A percentile compares a stretch with the other conserved stretches of the same genome.
phyloP scores from a whole-genome alignment of 2,797 vertebrate species.

The Trachops cirrhosus region DNA sequence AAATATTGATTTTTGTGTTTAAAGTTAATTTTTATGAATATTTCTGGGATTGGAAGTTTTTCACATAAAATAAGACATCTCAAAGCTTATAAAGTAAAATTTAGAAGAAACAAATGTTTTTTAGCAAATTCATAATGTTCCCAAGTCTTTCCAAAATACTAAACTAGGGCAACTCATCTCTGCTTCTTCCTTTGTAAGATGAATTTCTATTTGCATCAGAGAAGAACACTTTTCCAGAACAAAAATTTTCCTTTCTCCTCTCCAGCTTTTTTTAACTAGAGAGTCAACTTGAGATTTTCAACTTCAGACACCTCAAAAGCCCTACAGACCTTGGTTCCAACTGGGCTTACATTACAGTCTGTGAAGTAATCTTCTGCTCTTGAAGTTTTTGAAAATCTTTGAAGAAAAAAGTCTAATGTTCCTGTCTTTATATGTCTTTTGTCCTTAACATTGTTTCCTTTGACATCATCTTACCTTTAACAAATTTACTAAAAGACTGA shows the following conservation, averaged over 20 bases:
- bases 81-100: not conserved
- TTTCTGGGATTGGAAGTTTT: not conserved
- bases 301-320: not conserved
- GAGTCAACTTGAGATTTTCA: slow-evolving; percentile 52
- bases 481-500: not conserved
- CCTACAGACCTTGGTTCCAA: not conserved
- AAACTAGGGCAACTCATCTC: slow-evolving; percentile 41
- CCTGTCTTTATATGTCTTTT: not conserved
- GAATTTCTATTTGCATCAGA: slow-evolving; percentile 55
- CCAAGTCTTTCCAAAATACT: slow-evolving; percentile 46
- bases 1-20: slow-evolving; percentile 16
- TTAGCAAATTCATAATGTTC: slow-evolving; percentile 39
- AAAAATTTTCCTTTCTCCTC: slow-evolving; percentile 57
- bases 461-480: not conserved
- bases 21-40: slow-evolving; percentile 44
- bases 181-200: slow-evolving; percentile 49
- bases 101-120: slow-evolving; percentile 38
- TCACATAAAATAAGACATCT: slow-evolving; percentile 4
- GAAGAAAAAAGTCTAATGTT: not conserved
- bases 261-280: slow-evolving; percentile 52
- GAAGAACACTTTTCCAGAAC: slow-evolving; percentile 43
- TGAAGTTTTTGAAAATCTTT: slow-evolving; percentile 17
- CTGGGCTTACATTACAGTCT: not conserved
- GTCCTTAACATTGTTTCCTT: not conserved
- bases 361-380: not conserved